Evolutionary conservation across 2,888 invertebrate species (phyloP), one percentile per base, ranked within the genome.

Genomic region (Byasa hedistus): DNA sequence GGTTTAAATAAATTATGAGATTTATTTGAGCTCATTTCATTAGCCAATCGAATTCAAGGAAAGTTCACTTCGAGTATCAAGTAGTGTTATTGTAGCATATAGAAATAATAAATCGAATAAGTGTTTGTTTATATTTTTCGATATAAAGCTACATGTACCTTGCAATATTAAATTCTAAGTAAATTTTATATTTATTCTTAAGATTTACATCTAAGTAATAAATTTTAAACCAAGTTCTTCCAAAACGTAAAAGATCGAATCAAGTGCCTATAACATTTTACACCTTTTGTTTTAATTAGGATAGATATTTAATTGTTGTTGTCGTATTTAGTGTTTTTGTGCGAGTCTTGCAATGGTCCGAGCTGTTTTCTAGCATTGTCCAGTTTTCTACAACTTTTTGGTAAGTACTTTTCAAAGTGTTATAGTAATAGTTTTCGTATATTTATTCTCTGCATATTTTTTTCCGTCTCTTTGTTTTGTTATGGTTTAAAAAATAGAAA

Each of bases 361-460:
- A 81, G 85, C 87, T 83, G 91, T 91, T 91, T 89, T 91, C 89
- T 91, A 91, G 91, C 91, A 91, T 87, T 78, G 85, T 80, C 86
- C 83, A 82, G 88, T 84, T 74, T 74, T 72, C 54, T 81, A 82
- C 78, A 88, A 79, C 77, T 83, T 84, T 88, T 91, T 91, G 91
- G 91, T 91, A 71, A 91, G 91, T 86, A 68, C 22, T 62, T 59
- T 3, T 19, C 48, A 48, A 48, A 48, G 48, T 48, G 15, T 48
- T n/a, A n/a, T 48, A 17, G 4, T 19, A n/a, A 48, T 15, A 48
- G 48, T 19, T 48, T 15, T 19, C n/a, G 48, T 48, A n/a, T n/a
- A 17, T 48, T 32, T 8, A 32, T 32, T 32, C 32, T 32, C 32
- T 1, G 7, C 32, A 10, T 10, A 10, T 10, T 32, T 32, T 32